These are phyloP conservation scores for Thermophis baileyi DNA, from an alignment of 2,113 vertebrate genomes.

Conservation along the genomic window DNA sequence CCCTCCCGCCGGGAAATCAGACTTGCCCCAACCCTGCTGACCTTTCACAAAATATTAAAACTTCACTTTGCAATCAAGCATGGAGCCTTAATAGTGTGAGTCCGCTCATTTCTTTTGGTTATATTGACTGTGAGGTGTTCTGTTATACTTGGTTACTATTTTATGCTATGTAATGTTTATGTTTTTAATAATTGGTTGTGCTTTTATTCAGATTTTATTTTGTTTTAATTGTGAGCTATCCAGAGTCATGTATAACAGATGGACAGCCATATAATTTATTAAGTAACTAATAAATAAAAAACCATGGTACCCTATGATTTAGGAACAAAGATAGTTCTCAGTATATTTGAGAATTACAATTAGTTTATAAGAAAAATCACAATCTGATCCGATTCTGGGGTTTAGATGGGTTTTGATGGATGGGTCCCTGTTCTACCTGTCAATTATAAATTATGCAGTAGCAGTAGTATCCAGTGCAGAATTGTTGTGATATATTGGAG, in stretches of 20 bases:
- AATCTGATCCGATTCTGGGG: background rate
- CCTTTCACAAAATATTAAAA: too few species aligned
- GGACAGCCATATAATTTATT: background rate
- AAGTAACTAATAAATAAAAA: background rate
- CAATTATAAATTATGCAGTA: background rate
- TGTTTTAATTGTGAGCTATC: background rate
- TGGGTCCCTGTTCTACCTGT: background rate
- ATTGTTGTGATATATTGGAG: background rate
- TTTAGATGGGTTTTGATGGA: background rate
- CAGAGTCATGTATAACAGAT: background rate
- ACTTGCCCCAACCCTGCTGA: too few species aligned
- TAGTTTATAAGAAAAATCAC: background rate
- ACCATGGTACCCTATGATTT: background rate
- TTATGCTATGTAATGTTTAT: background rate
- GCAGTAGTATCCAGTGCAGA: background rate
- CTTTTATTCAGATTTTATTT: background rate
- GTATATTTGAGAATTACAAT: background rate
- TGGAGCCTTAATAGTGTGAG: too few species aligned
- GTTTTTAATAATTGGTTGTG: background rate
- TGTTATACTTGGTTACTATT: background rate
- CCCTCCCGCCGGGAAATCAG: rapidly evolving
- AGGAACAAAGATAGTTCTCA: background rate
- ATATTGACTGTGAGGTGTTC: background rate
- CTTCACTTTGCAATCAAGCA: too few species aligned
- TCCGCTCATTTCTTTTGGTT: too few species aligned